Base-by-base conservation (phyloP, 2,113 vertebrate species). In the Gallinago undulata region DNA sequence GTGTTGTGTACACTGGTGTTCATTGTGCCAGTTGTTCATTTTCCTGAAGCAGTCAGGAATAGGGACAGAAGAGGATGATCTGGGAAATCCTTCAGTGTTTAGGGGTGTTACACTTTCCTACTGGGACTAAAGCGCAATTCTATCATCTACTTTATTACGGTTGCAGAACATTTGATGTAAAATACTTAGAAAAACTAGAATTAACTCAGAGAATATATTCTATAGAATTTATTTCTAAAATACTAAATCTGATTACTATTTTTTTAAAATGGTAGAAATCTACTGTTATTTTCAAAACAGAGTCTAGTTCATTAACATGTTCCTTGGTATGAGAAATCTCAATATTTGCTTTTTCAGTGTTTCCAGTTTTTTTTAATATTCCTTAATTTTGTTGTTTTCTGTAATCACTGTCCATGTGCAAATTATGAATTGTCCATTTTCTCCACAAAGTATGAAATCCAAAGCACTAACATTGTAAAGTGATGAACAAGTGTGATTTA, bases 191-290 rank as follows among this genome's bases (percentile, higher is more conserved):
- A 90, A 83, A 94, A 53, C 25, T 84, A 93, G 81, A 91, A 96
- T 80, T 87, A 96, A 94, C 72, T 93, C 79, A 97, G 88, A 96
- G 90, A 96, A 48, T 96, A 96, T 97, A 96, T 96, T 92, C 88
- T 96, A 95, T 63, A 94, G 60, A 94, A 92, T 75, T 96, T 96
- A 96, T 97, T 96, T 92, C 96, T 94, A 90, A 96, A 96, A 85
- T 95, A 95, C 6, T 80, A 94, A 95, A 96, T 88, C 78, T 50
- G 82, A 95, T 95, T 75, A 37, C 84, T 97, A 96, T 96, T 97
- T 94, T 97, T 97, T 97, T 95, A 87, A 93, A 93, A 87, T 87
- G 27, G 78, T 82, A 95, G 66, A 89, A 91, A 94, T 70, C 74
- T 93, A 60, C 41, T 37, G 37, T 93, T 96, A 75, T 93, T 96